These are phyloP conservation scores for Sebastes fasciatus DNA, from an alignment of 2,113 vertebrate species.

Conservation along the genomic window DNA sequence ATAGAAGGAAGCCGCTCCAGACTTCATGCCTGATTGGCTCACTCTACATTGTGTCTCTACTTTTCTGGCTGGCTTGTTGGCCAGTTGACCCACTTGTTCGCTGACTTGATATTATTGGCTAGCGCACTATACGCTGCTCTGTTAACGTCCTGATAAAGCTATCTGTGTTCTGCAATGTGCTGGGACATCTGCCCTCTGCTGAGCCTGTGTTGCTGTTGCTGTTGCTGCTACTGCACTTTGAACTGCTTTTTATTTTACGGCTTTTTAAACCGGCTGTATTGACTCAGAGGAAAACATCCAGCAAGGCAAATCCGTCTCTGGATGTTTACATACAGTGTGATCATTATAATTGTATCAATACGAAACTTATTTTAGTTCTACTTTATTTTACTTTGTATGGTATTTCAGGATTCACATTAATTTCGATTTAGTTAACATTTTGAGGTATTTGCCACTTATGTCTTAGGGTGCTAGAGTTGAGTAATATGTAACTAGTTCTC, in stretches of 20 bases:
- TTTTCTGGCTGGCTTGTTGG: slow-evolving; percentile 56
- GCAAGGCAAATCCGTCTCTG: neutral
- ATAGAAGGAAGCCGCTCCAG: slow-evolving; percentile 31
- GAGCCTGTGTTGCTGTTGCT: slow-evolving; percentile 44
- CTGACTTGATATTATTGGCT: slow-evolving; percentile 75
- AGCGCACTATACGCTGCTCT: slow-evolving; percentile 60
- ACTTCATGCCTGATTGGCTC: slow-evolving; percentile 56
- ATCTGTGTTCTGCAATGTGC: slow-evolving; percentile 73
- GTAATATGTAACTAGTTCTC: neutral
- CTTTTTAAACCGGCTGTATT: neutral
- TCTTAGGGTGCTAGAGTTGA: neutral
- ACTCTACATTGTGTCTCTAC: slow-evolving; percentile 48
- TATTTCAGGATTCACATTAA: slow-evolving; percentile 1
- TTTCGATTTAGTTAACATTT: neutral
- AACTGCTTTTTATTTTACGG: slow-evolving; percentile 50
- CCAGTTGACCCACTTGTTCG: slow-evolving; percentile 72
- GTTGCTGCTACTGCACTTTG: slow-evolving; percentile 43
- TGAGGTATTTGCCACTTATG: neutral
- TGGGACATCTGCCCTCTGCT: slow-evolving; percentile 73
- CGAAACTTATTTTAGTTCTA: slow-evolving; percentile 19
- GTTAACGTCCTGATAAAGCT: slow-evolving; percentile 77
- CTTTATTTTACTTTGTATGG: neutral
- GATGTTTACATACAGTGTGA: slow-evolving; percentile 17
- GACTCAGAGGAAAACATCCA: neutral
- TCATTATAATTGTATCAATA: slow-evolving; percentile 2